Evolutionary conservation across 2,797 vertebrate genomes (phyloP).

Genomic region (Oophaga sylvatica): DNA sequence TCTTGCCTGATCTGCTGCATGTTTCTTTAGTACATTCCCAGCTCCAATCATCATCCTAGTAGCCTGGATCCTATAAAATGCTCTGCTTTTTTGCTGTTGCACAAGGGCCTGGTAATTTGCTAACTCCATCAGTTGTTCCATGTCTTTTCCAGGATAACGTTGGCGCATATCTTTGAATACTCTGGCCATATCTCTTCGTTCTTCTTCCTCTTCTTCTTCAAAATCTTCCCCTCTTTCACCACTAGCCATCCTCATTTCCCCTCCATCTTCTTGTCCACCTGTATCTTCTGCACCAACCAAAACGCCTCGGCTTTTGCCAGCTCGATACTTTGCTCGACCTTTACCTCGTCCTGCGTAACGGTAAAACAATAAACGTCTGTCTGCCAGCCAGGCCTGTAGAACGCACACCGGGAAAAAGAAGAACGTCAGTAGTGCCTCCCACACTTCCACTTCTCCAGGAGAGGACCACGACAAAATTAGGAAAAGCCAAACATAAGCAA

Average conservation of each 20-base stretch:
- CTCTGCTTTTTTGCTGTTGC: slow-evolving; percentile 86
- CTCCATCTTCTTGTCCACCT: slow-evolving; percentile 76
- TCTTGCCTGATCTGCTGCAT: slow-evolving; percentile 84
- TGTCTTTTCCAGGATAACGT: slow-evolving; percentile 83
- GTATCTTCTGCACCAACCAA: slow-evolving; percentile 83
- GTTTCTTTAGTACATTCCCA: slow-evolving; percentile 86
- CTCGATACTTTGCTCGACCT: slow-evolving; percentile 74
- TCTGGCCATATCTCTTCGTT: slow-evolving; percentile 81
- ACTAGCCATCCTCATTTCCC: slow-evolving; percentile 79
- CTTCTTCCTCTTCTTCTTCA: slow-evolving; percentile 79
- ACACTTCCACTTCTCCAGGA: slow-evolving; percentile 81
- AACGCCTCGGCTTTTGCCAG: slow-evolving; percentile 78
- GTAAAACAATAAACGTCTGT: slow-evolving; percentile 82
- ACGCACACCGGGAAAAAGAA: slow-evolving; percentile 84
- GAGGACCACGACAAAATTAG: slow-evolving; percentile 80
- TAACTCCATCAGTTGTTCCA: slow-evolving; percentile 85
- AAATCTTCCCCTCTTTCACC: slow-evolving; percentile 78
- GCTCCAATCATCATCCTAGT: slow-evolving; percentile 88
- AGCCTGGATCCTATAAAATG: slow-evolving; percentile 87
- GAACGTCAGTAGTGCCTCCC: slow-evolving; percentile 85
- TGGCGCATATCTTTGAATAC: slow-evolving; percentile 84
- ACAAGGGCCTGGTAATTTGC: slow-evolving; percentile 84
- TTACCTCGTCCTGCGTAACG: slow-evolving; percentile 76
- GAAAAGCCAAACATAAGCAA: slow-evolving; percentile 87
- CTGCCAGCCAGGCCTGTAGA: slow-evolving; percentile 84